A percentile compares a stretch with the other conserved stretches of the same genome.
phyloP scores from a whole-genome alignment of 1,140 invertebrate species.

The Drosophila athabasca region DNA sequence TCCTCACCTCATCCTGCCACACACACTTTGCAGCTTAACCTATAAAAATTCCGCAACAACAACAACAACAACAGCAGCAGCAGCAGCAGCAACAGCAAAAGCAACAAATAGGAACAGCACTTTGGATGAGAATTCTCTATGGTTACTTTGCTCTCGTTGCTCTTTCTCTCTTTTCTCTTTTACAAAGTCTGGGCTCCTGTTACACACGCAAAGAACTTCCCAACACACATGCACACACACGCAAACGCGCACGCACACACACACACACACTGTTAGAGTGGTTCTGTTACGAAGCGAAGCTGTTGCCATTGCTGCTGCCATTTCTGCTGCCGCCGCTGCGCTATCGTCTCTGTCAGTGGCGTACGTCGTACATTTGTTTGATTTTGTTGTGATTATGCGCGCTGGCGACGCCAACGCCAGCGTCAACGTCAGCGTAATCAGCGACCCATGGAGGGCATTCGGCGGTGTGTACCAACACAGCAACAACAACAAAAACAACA shows the following conservation, averaged over 20 bases:
- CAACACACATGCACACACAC: slow-evolving; percentile 60
- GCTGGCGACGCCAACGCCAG: slow-evolving; percentile 45
- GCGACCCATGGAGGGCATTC: slow-evolving; percentile 78
- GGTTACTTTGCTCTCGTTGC: slow-evolving; percentile 21
- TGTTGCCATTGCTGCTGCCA: slow-evolving; percentile 9
- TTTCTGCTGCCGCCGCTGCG: slow-evolving; percentile 24
- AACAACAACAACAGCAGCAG: slow-evolving; percentile 20
- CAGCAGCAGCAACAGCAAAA: slow-evolving; percentile 38
- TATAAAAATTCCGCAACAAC: slow-evolving; percentile 76
- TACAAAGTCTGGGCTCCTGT: slow-evolving; percentile 66
- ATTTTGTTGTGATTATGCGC: slow-evolving; percentile 82
- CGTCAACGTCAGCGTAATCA: slow-evolving; percentile 63
- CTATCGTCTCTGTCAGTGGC: slow-evolving; percentile 43
- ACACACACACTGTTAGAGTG: slow-evolving; percentile 10
- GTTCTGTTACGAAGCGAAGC: slow-evolving; percentile 26
- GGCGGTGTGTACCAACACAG: slow-evolving; percentile 46
- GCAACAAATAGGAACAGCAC: slow-evolving; percentile 49
- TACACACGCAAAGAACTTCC: slow-evolving; percentile 74
- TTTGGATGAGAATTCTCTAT: slow-evolving; percentile 23
- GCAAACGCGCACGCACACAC: slow-evolving; percentile 3
- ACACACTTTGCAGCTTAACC: slow-evolving; percentile 72
- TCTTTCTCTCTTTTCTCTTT: slow-evolving; percentile 40
- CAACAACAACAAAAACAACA: slow-evolving; percentile 27
- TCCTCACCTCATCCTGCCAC: slow-evolving; percentile 10
- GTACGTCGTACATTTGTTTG: slow-evolving; percentile 72